Base-by-base conservation (phyloP, 2,797 vertebrate species). In the Protosalanx chinensis region DNA sequence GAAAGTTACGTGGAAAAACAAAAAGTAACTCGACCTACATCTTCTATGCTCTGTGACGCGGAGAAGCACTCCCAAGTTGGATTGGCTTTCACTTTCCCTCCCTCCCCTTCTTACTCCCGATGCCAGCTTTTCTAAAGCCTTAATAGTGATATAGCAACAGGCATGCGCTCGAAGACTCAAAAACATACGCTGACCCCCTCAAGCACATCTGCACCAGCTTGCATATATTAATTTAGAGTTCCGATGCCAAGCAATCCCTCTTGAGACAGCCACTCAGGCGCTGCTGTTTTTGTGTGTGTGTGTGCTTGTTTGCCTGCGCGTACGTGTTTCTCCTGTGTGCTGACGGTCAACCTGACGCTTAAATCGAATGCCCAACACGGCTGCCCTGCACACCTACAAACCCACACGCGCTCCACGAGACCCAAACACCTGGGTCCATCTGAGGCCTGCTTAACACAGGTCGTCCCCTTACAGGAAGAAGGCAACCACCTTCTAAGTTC, bases 401-500 rank as follows among this genome's bases (percentile, higher is more conserved):
- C 37, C 37, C 37, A 41, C 37, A 13, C 37, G 6, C 10, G 12
- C 37, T 41, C 37, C 10, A 7, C 6, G 12, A 41, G 37, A 41
- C 20, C 56, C 1, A 20, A 58, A 58, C 56, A 58, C 13, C 51
- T 56, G 51, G 51, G 3, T 4, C 13, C 51, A n/a, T 8, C 56
- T 6, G 5, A 23, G 23, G 46, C 13, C 64, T 51, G 27, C 37
- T 0, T 70, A 6, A 63, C 49, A 41, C 7, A 41, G 37, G 37
- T 41, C 46, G 13, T 64, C 35, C 62, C 30, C 60, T 62, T 6
- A n/a, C 73, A 66, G 72, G 58, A 57, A 72, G 71, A 57, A 82
- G 76, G 62, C 66, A 16, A 69, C 20, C 60, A 67, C 75, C 64
- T 67, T 70, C 58, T 59, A 76, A 82, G 78, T 76, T 76, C 65